These are phyloP conservation scores for Drosophila nigromelanica DNA, from an alignment of 1,140 invertebrate species.

Conservation along the genomic window DNA sequence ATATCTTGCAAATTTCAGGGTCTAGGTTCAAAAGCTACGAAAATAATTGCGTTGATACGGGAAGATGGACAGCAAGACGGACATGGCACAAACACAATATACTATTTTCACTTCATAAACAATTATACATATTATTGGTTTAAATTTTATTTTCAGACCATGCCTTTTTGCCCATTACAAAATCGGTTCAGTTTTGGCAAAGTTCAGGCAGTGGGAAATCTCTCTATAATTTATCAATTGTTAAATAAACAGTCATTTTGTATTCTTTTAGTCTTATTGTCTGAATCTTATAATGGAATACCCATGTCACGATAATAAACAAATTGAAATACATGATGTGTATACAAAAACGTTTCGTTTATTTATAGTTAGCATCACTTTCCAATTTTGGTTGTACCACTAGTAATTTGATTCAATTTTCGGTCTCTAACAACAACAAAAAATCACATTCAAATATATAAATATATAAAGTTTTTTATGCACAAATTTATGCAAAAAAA, in stretches of 20 bases:
- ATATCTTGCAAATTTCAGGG: no score
- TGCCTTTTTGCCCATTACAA: no score
- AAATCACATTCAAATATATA: not conserved
- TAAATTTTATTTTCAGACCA: no score
- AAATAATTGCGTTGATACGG: no score
- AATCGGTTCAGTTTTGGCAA: no score
- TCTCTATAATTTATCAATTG: not conserved
- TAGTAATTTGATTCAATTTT: conserved; percentile 1
- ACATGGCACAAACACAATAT: no score
- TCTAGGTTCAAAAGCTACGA: no score
- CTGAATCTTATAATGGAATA: not conserved
- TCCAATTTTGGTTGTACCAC: not conserved
- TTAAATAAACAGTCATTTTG: not conserved
- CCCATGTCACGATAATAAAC: not conserved
- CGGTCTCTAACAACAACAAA: conserved; percentile 1
- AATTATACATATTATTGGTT: no score
- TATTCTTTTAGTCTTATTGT: not conserved
- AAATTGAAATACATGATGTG: not conserved
- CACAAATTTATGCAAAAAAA: no score
- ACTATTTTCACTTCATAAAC: no score
- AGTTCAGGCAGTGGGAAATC: no score
- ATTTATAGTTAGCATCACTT: conserved; percentile 23
- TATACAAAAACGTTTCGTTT: not conserved
- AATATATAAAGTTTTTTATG: not conserved
- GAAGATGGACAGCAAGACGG: no score